Conservation (phyloP, 1,140 invertebrate genomes). For the Dendroctonus ponderosae region DNA sequence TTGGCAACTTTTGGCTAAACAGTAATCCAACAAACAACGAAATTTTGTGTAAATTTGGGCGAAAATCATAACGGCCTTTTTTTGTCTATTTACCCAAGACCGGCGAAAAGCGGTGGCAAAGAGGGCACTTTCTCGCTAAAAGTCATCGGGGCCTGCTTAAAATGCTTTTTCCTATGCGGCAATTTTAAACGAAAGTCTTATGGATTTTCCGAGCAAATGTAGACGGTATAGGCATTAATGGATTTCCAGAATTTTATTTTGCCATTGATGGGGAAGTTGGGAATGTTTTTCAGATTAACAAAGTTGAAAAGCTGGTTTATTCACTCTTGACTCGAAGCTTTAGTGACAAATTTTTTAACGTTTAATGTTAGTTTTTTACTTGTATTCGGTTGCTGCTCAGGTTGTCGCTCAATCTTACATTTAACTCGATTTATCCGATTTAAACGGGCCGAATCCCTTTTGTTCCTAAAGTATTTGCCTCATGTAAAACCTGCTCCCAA, state of each 20-base stretch:
- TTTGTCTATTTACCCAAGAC: conserved; percentile 16
- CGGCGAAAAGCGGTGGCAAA: conserved; percentile 6
- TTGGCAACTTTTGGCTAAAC: too few relatives aligned
- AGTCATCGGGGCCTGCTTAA: conserved; percentile 15
- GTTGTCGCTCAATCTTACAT: too few relatives aligned
- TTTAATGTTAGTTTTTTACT: too few relatives aligned
- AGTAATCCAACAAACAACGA: too few relatives aligned
- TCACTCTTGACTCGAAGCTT: too few relatives aligned
- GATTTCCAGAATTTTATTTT: conserved; percentile 11
- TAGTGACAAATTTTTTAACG: too few relatives aligned
- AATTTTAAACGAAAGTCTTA: conserved; percentile 8
- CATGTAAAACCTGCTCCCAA: too few relatives aligned
- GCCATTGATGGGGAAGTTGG: background rate
- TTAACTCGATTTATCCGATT: too few relatives aligned
- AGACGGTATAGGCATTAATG: conserved; percentile 20
- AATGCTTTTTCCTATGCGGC: conserved; percentile 15
- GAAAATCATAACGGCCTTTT: background rate
- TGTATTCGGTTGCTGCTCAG: too few relatives aligned
- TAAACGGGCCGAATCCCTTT: too few relatives aligned
- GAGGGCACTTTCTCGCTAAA: conserved; percentile 18
- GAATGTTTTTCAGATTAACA: background rate
- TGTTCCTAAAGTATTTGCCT: too few relatives aligned
- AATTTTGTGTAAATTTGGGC: background rate
- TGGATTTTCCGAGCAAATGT: conserved; percentile 15
- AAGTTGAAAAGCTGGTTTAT: too few relatives aligned